Base-by-base conservation (phyloP, 2,888 invertebrate genomes). In the Meteorus colon region DNA sequence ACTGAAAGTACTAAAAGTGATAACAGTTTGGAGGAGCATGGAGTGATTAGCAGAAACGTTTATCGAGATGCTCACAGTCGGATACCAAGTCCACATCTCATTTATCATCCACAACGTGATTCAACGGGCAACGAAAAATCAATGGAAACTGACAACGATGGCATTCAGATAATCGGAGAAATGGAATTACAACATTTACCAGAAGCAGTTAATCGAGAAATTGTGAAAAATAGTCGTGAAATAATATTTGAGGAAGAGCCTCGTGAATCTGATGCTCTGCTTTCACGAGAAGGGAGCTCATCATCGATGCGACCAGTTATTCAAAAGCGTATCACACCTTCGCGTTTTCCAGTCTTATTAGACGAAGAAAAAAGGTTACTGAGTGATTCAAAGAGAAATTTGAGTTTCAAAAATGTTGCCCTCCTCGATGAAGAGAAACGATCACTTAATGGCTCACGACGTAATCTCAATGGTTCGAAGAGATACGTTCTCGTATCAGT, bases 151-250 rank as follows among this genome's bases (percentile, higher is more conserved):
- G 85, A 86, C 48, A 81, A 83, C 1, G 83, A 86, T 69, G 83
- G 83, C 0, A 87, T 86, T 60, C 85, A 86, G n/a, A 83, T 85
- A 37, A 86, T 86, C 63, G 83, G 78, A 19, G 86, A 86, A 2
- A 66, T 76, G 0, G 85, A 86, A 10, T 73, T 87, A 2, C 81
- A 85, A 24, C 83, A 86, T 5, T 71, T 86, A 6, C 85, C 86
- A 4, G 86, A 86, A 41, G 82, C 86, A 0, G 85, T 86, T 31
- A 87, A 86, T 65, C 81, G 78, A 1, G 86, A 87, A 37, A 86
- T 87, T 29, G 41, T 86, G 19, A 84, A 84, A 68, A 87, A 86
- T 77, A 86, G 86, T 19, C 81, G 83, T 0, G 86, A 86, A 68
- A 85, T 87, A 45, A 77, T 86, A 10, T 86, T 80, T 81, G 86